Conservation (phyloP, 2,888 invertebrate species). For the Pilophorus perplexus region DNA sequence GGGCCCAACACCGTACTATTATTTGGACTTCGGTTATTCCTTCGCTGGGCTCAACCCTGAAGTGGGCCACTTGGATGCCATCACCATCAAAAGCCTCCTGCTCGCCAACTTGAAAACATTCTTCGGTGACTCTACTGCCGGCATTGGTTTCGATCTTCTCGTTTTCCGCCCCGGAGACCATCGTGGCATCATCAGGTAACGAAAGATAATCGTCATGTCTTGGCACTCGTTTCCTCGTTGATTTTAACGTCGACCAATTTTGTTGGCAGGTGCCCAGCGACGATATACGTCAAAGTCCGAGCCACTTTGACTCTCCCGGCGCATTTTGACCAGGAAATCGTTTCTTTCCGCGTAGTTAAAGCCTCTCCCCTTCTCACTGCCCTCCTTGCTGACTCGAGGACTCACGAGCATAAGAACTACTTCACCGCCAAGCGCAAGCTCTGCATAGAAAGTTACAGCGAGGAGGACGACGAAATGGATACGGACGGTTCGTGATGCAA, state of each 20-base stretch:
- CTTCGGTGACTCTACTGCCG: conserved; percentile 25
- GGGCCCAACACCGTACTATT: conserved; percentile 12
- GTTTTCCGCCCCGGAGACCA: neutral
- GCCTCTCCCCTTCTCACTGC: conserved; percentile 28
- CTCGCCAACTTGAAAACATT: conserved; percentile 16
- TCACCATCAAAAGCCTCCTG: conserved; percentile 28
- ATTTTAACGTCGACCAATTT: too few species aligned
- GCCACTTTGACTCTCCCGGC: conserved; percentile 29
- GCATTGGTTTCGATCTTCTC: conserved; percentile 32
- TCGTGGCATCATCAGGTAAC: conserved; percentile 19
- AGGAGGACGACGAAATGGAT: conserved; percentile 21
- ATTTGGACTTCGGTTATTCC: conserved; percentile 24
- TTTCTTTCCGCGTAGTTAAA: conserved; percentile 18
- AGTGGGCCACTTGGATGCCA: conserved; percentile 7
- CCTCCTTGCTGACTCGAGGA: conserved; percentile 17
- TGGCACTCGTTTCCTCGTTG: too few species aligned
- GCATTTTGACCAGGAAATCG: neutral
- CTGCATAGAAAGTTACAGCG: conserved; percentile 16
- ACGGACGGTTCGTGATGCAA: conserved; percentile 23
- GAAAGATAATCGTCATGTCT: too few species aligned
- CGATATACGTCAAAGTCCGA: conserved; percentile 14
- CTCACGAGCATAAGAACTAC: conserved; percentile 28
- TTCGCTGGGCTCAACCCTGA: conserved; percentile 13
- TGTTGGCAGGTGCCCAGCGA: conserved; percentile 9
- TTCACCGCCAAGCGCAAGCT: conserved; percentile 27